Conservation (phyloP, 37 sponge, comb jelly and placozoan genomes). For the Hexactinellida sp. region DNA sequence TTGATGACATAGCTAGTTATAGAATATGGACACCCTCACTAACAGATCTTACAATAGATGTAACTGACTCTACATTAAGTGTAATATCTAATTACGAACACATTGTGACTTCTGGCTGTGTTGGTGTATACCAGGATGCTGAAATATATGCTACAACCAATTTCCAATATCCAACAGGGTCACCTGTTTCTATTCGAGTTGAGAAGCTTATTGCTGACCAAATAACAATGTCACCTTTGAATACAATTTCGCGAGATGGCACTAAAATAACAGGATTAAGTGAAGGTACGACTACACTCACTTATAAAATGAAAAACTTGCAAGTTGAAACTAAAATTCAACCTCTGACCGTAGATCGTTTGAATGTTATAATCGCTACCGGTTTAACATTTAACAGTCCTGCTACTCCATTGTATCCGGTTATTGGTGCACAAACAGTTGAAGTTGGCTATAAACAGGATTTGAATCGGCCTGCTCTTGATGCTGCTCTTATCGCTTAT, state of each 20-base stretch:
- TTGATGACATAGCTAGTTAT: not conserved
- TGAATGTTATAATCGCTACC: not conserved
- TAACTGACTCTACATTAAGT: not conserved
- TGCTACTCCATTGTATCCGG: not conserved
- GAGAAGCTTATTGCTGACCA: not conserved
- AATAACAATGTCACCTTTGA: not conserved
- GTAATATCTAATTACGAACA: not conserved
- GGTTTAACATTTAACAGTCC: not conserved
- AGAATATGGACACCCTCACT: not conserved
- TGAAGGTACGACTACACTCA: not conserved
- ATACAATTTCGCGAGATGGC: not conserved
- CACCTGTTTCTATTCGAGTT: not conserved
- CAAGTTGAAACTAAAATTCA: not conserved
- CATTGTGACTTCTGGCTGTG: not conserved
- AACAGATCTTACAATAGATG: not conserved
- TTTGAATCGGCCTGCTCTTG: not conserved
- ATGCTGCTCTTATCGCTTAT: not conserved
- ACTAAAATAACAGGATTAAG: not conserved
- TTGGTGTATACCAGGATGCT: not conserved
- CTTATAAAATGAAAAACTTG: not conserved
- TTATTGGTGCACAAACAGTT: not conserved
- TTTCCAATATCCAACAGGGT: not conserved
- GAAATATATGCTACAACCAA: not conserved
- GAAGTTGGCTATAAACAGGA: not conserved
- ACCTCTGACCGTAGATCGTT: not conserved